Evolutionary conservation across 2,888 invertebrate genomes (phyloP).

Genomic region (Sipha maydis): DNA sequence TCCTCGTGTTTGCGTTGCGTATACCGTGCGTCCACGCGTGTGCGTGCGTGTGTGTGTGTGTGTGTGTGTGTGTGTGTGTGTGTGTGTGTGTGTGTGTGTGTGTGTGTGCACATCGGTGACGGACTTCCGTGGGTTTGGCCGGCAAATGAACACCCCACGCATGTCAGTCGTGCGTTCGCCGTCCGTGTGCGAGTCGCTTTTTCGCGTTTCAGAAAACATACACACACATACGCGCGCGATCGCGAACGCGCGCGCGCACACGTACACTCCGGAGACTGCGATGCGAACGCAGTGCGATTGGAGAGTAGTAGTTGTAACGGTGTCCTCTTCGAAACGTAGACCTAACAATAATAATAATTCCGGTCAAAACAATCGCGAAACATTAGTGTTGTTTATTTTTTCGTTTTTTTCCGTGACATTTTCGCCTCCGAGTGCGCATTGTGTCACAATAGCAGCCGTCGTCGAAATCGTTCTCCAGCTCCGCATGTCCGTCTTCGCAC

Average conservation of each 20-base stretch:
- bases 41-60: neutral
- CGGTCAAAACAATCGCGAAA: too few species aligned
- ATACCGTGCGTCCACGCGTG: too few species aligned
- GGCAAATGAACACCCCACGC: conserved; percentile 39
- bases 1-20: too few species aligned
- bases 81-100: neutral
- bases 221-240: neutral
- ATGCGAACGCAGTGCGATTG: neutral
- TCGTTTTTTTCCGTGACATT: too few species aligned
- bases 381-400: too few species aligned
- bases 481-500: neutral
- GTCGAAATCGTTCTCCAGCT: too few species aligned
- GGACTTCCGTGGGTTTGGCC: conserved; percentile 25
- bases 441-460: too few species aligned
- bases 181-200: conserved; percentile 43
- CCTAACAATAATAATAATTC: neutral
- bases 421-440: too few species aligned
- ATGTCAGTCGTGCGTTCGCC: conserved; percentile 43
- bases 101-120: neutral
- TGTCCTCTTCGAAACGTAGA: neutral
- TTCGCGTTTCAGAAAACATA: conserved; percentile 25
- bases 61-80: neutral
- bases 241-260: neutral
- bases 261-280: neutral
- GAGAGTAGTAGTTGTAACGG: neutral